Percentiles rank a stretch among this genome's conserved stretches.
These are phyloP conservation scores for Pterocles orientalis DNA, from an alignment of 2,113 vertebrate genomes.

Conservation along the genomic window DNA sequence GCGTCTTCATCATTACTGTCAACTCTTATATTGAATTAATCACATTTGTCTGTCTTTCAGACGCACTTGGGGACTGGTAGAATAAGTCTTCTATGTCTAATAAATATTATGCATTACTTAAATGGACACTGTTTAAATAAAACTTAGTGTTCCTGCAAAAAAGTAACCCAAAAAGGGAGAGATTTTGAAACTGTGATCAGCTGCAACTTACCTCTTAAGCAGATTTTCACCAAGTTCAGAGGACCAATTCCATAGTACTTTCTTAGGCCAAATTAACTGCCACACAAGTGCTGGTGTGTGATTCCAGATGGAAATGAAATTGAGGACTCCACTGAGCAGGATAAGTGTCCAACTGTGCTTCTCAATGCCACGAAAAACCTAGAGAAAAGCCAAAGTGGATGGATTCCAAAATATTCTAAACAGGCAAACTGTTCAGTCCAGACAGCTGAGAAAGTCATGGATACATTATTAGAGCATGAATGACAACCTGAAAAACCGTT, in stretches of 20 bases:
- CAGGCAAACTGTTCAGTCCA: background rate
- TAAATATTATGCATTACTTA: background rate
- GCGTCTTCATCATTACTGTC: background rate
- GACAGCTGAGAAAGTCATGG: conserved; percentile 21
- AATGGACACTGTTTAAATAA: background rate
- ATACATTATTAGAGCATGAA: background rate
- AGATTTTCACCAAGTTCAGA: background rate
- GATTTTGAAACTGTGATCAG: background rate
- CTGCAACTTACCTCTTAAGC: background rate
- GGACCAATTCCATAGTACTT: background rate
- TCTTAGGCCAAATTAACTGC: background rate
- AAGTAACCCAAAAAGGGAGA: background rate
- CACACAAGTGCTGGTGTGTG: background rate
- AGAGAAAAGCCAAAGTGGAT: conserved; percentile 4
- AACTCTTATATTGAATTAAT: background rate
- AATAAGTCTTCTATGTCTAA: background rate
- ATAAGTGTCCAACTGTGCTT: background rate
- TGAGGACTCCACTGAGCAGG: background rate
- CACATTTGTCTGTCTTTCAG: background rate
- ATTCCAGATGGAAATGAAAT: background rate
- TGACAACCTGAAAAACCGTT: background rate
- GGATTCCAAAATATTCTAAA: conserved; percentile 28
- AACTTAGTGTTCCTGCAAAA: background rate
- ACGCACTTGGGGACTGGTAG: background rate
- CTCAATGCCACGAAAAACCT: background rate